Percentiles rank a stretch among this genome's conserved stretches.
phyloP scores from a whole-genome alignment of 2,888 invertebrate species.

The Morpho achilles region DNA sequence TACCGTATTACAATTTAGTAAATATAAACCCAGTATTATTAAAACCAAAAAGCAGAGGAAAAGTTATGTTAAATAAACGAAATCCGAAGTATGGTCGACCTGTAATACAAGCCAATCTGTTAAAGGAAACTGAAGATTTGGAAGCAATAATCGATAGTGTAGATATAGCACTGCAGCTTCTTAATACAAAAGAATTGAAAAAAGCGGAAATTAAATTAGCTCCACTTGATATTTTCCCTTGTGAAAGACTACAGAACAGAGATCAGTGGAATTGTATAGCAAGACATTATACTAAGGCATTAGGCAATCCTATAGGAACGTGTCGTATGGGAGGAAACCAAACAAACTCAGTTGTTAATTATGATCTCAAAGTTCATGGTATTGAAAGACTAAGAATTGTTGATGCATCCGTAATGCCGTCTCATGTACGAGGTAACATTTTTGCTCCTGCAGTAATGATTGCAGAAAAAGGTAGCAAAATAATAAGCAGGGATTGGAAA shows the following conservation, averaged over 20 bases:
- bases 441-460: constrained; percentile 70
- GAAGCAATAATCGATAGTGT: constrained; percentile 67
- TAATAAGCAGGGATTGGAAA: constrained; percentile 69
- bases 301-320: constrained; percentile 68
- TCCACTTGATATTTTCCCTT: constrained; percentile 66
- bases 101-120: constrained; percentile 64
- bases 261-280: constrained; percentile 74
- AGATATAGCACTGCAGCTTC: constrained; percentile 64
- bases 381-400: constrained; percentile 66
- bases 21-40: constrained; percentile 63
- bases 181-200: constrained; percentile 69
- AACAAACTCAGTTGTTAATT: constrained; percentile 64
- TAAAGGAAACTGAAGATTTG: constrained; percentile 68
- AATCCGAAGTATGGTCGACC: constrained; percentile 72
- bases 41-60: constrained; percentile 68
- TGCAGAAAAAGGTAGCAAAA: constrained; percentile 66
- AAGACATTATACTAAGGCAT: constrained; percentile 69
- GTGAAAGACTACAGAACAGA: constrained; percentile 61
- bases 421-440: constrained; percentile 61
- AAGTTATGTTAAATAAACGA: constrained; percentile 61
- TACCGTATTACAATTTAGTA: constrained; percentile 67
- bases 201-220: constrained; percentile 66
- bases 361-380: constrained; percentile 60
- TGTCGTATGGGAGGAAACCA: constrained; percentile 68
- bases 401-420: constrained; percentile 72